Conservation (phyloP, 2,113 vertebrate species). For the Corvus moneduloides region DNA sequence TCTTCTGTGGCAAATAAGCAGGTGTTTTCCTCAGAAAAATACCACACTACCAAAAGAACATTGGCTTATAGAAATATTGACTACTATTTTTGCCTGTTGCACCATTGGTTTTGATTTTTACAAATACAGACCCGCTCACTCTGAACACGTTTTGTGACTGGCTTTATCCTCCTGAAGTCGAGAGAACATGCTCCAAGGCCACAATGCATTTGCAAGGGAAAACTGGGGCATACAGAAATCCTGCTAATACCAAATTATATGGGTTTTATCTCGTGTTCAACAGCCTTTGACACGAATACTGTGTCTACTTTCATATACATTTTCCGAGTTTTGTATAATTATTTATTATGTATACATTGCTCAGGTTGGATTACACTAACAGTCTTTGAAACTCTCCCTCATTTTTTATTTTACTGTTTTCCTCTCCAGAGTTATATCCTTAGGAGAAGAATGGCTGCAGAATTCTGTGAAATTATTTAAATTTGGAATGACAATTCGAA, state of each 20-base stretch:
- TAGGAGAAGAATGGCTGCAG: background rate
- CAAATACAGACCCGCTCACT: background rate
- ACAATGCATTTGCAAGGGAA: background rate
- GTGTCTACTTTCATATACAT: background rate
- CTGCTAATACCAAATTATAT: too few relatives aligned
- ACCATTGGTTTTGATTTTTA: background rate
- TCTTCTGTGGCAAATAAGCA: background rate
- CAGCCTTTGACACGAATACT: background rate
- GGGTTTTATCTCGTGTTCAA: background rate
- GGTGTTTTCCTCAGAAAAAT: background rate
- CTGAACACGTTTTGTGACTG: background rate
- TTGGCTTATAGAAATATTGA: background rate
- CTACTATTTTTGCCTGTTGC: fast-evolving
- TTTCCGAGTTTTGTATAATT: background rate
- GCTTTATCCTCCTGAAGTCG: background rate
- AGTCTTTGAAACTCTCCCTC: background rate
- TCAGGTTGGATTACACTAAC: background rate
- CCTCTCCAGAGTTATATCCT: background rate
- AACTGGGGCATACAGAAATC: background rate
- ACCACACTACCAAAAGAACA: background rate
- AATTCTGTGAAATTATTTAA: background rate
- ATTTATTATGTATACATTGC: background rate
- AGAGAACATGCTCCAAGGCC: background rate
- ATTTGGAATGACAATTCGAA: background rate
- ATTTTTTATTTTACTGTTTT: background rate